Percentiles rank a stretch among this genome's conserved stretches.
Conservation (phyloP, 2,113 vertebrate genomes). For the Lota lota region DNA sequence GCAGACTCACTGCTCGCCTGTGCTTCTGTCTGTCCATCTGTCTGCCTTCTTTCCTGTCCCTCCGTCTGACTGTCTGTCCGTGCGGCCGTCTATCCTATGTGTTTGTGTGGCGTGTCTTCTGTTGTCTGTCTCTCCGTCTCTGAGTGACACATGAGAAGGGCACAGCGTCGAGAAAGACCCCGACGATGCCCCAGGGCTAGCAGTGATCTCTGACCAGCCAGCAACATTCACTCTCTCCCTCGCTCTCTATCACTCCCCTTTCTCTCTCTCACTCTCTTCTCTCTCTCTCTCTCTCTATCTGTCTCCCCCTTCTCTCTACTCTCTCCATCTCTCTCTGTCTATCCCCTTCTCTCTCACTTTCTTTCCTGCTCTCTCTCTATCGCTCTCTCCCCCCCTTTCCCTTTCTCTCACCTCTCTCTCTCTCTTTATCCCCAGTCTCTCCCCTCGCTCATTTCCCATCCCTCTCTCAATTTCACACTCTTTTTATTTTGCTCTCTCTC, state of each 20-base stretch:
- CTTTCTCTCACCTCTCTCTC: neutral
- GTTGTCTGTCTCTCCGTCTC: slow-evolving; percentile 20
- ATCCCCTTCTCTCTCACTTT: slow-evolving; percentile 11
- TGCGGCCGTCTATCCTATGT: neutral
- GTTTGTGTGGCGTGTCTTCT: neutral
- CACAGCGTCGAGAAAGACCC: slow-evolving; percentile 60
- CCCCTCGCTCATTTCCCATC: neutral
- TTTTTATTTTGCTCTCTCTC: slow-evolving; percentile 10
- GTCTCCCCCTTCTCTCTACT: neutral
- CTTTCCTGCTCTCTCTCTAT: slow-evolving; percentile 30
- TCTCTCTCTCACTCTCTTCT: slow-evolving; percentile 14
- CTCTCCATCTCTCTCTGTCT: neutral
- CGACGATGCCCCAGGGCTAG: slow-evolving; percentile 53
- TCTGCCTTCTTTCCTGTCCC: slow-evolving; percentile 6
- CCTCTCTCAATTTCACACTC: neutral
- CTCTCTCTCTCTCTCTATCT: slow-evolving; percentile 27
- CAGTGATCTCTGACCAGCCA: slow-evolving; percentile 47
- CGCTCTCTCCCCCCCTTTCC: slow-evolving; percentile 9
- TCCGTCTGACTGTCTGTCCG: neutral
- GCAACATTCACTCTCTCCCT: slow-evolving; percentile 29
- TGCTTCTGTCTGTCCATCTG: slow-evolving; percentile 19
- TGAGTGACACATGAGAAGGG: slow-evolving; percentile 49
- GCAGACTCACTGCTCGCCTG: slow-evolving; percentile 28
- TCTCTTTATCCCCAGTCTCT: neutral
- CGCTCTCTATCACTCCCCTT: slow-evolving; percentile 2